Evolutionary conservation across 2,113 vertebrate species (phyloP), one percentile per base, ranked within the genome.

Genomic region (Pithys albifrons): DNA sequence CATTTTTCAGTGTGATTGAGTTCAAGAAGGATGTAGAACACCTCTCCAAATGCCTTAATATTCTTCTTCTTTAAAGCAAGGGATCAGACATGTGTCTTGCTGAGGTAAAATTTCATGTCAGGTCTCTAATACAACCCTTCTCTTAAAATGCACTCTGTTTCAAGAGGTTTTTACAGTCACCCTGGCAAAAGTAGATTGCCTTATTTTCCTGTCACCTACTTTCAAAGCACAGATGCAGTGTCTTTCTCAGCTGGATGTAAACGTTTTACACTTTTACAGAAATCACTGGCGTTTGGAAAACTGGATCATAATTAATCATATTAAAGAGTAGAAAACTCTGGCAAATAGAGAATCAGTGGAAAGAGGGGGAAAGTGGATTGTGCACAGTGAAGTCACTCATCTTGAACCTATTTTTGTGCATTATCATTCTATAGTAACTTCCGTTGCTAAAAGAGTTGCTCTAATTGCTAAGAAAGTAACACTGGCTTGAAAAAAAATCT

Each of bases 51-150:
- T 86, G 41, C 10, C 3, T 33, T 29, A 72, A 14, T 23, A n/a
- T 1, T 72, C 72, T 67, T 78, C 35, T 91, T 72, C 7, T 62
- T 54, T 70, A 57, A 79, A 18, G 15, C 29, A 35, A 84, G 11
- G 19, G 4, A 3, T 17, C 0, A 2, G 7, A 54, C 28, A 55
- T 5, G 2, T 29, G 39, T 25, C 3, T 78, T 74, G 27, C 12
- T 9, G 4, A 5, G 5, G 20, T 35, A 46, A 85, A 57, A 73
- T n/a, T 89, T 82, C 11, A 8, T 9, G 16, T 57, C 39, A 54
- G 5, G 12, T 79, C 73, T 76, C 46, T 85, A 46, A 73, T 15
- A 37, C 19, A 73, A 3, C 14, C 19, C 9, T 61, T 85, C 52
- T n/a, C 12, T 80, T 57, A 62, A 57, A 41, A 35, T 19, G 10